Base-by-base conservation (phyloP, 64 coral and sea anemone genomes). In the Montipora capricornis region DNA sequence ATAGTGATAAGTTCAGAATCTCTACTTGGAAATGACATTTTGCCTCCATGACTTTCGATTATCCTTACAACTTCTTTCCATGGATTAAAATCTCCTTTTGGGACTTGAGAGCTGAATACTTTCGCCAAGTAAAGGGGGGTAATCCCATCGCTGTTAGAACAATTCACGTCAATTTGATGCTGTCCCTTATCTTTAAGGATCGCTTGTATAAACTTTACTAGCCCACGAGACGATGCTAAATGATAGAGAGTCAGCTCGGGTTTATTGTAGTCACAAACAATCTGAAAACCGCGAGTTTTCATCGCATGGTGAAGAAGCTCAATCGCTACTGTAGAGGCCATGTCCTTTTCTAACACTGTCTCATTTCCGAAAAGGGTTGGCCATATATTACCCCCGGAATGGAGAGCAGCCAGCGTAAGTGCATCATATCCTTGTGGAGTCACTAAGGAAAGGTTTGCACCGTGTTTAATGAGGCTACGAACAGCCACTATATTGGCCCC, bases 401-500 rank as follows among this genome's bases (percentile, higher is more conserved):
- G 89, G 9, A 90, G 61, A 7, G 90, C 68, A 3, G 93, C 80
- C 0, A 95, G 80, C 8, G 70, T 76, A 0, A 95, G 24, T 4
- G 93, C 80, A 62, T 55, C 77, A 19, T 84, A 47, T 14, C 93
- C 93, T 44, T 49, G 45, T 8, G 79, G 87, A 44, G 87, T 90
- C 44, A 70, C 0, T 13, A 71, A 13, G 19, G 57, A 48, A 6
- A 53, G 59, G 29, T 90, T 69, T 10, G 87, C 88, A 52, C 93
- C 93, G 19, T 50, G 60, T 49, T 15, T 11, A 14, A 84, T 66
- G 19, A 95, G 74, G 67, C 22, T 66, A 5, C 49, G 50, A 50
- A 95, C 76, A 55, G 73, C 80, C 0, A 68, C 80, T 13, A 86
- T 44, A 47, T 95, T 95, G 3, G 79, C 93, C 5, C 93, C 93